Base-by-base conservation (phyloP, 1,140 invertebrate genomes). In the Geopemphigus sp. region DNA sequence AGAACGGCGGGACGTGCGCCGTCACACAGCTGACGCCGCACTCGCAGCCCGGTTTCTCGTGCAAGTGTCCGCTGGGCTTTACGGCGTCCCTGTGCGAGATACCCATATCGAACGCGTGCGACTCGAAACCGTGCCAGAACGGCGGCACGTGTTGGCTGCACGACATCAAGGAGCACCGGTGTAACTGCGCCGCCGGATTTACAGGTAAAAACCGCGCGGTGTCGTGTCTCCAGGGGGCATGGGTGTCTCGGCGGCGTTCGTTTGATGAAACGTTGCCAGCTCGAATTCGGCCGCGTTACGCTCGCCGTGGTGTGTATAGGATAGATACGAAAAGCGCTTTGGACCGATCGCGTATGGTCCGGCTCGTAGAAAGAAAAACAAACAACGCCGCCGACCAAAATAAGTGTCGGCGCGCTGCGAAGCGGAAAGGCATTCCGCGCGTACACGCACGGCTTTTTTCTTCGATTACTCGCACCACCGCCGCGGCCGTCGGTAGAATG, bases 41-140 rank as follows among this genome's bases (percentile, higher is more conserved):
- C 15, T 88, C 89, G 0, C 89, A 90, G 0, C 93, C 94, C 0
- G 90, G 90, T 19, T 97, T 97, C 87, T 89, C 89, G 80, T 98
- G 96, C 86, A 87, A 89, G 80, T 97, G 95, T 86, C 92, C 94
- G 2, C 87, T 96, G 80, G 97, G 97, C 22, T 99, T 92, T 87
- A 92, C 92, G 74, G 96, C 95, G 14, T 94, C 92, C 1, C 88
- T 98, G 14, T 99, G 97, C 87, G 96, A 98, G 87, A 94, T 97
- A 82, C 89, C 90, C 6, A 91, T 96, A 61, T 90, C 91, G 3
- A 96, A 96, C 86, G 94, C 93, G 14, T 98, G 97, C 85, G 95
- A 97, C 86, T 92, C 91, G 1, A 88, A 89, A 56, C 95, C 95
- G 0, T 98, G 95, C 85, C 86, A 89, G 81, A 94, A 96, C 84